Conservation (phyloP, 2,797 vertebrate genomes). For the Choloepus didactylus region DNA sequence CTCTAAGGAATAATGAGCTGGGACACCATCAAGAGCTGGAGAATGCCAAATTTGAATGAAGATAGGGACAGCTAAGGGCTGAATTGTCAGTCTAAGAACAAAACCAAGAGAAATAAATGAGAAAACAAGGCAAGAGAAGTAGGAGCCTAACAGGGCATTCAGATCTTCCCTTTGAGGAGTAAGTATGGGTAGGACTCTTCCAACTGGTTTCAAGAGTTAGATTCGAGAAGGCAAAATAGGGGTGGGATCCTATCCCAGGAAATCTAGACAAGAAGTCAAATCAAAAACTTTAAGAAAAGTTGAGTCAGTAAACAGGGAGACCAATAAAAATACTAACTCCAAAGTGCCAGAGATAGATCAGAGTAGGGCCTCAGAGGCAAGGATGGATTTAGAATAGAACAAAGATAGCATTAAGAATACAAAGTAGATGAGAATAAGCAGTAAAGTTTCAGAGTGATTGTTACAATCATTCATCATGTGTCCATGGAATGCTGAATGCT, state of each 20-base stretch:
- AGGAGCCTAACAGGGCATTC: not conserved
- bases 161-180: not conserved
- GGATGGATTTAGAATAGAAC: not conserved
- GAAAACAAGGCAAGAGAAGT: not conserved
- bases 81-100: not conserved
- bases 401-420: not conserved
- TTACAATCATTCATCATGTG: not conserved
- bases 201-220: not conserved
- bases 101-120: not conserved
- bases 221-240: not conserved
- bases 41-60: not conserved
- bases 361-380: not conserved
- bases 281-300: not conserved
- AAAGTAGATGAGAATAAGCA: not conserved
- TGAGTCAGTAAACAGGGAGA: not conserved
- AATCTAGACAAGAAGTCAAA: slow-evolving; percentile 22
- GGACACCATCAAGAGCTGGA: not conserved
- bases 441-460: not conserved
- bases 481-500: not conserved
- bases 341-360: not conserved
- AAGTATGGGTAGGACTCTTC: not conserved
- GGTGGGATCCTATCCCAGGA: not conserved
- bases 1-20: not conserved
- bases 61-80: not conserved
- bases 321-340: not conserved